Base-by-base conservation (phyloP, 2,113 vertebrate species). In the Syngnathoides biaculeatus region DNA sequence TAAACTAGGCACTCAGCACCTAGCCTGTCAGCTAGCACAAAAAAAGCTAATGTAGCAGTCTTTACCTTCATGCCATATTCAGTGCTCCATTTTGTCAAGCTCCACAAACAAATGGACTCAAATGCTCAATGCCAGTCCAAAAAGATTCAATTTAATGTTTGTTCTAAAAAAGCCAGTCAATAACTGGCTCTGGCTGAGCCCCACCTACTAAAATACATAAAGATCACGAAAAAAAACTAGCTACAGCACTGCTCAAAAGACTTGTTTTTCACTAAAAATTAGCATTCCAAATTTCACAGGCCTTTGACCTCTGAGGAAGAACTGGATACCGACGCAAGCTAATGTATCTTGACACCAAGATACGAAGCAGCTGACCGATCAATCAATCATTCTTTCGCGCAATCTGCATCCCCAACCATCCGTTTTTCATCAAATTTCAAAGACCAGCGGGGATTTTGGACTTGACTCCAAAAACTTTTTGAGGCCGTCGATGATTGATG, bases 401-500 rank as follows among this genome's bases (percentile, higher is more conserved):
- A 35, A 10, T 17, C 15, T 2, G 26, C 26, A 57, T 30, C 26
- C 14, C 26, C 55, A 57, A 57, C 15, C 60, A 43, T 62, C 20
- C 39, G 13, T 62, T 62, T 26, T 45, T 27, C 40, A 43, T 43
- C 39, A 42, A 8, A 42, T 14, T 62, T 62, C 20, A 42, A 15
- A 58, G 48, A 73, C 58, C 30, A 9, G 8, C 45, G 24, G 19
- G 58, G 56, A 43, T 11, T 47, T 30, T 22, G 13, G 59, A 61
- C 59, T 50, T 35, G 30, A 35, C 30, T 35, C 30, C 47, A 5
- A 40, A 40, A 55, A 30, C 20, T 65, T 68, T 65, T 22, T 20
- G 13, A 27, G n/a, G 26, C 12, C 52, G 14, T 68, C 35, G 14
- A 69, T 40, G 76, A 62, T 40, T 30, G 61, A 77, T 75, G 65